Evolutionary conservation across 2,113 vertebrate genomes (phyloP).

Genomic region (Anas platyrhynchos): DNA sequence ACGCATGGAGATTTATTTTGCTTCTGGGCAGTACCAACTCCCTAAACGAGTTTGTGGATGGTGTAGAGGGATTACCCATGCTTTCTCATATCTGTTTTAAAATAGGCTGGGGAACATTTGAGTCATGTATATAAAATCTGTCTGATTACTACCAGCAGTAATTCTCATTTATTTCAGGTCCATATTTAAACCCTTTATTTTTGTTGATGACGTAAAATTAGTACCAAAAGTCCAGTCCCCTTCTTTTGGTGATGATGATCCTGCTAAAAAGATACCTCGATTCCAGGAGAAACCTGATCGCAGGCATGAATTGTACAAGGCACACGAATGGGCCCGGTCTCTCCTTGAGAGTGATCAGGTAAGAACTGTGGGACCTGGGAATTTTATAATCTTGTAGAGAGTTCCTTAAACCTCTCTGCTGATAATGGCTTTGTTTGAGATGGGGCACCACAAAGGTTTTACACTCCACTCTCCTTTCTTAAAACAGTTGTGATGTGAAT

Average conservation of each 20-base stretch:
- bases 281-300: conserved; percentile 83
- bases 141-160: background rate
- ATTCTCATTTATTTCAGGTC: conserved; percentile 76
- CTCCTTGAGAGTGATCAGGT: conserved; percentile 79
- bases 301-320: conserved; percentile 82
- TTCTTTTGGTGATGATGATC: conserved; percentile 77
- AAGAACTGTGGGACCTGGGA: background rate
- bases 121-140: background rate
- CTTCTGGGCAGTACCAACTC: background rate
- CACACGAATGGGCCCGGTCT: conserved; percentile 76
- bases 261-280: conserved; percentile 80
- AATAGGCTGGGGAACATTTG: background rate
- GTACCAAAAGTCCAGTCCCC: conserved; percentile 83
- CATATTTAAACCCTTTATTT: conserved; percentile 88
- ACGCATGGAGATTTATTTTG: background rate
- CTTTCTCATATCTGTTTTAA: background rate
- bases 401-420: background rate
- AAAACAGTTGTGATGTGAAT: background rate
- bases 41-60: background rate
- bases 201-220: conserved; percentile 82
- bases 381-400: background rate
- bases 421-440: background rate
- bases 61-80: background rate
- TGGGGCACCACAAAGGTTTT: background rate
- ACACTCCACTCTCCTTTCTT: background rate